phyloP scores from a whole-genome alignment of 2,113 vertebrate species.

The Equus quagga region DNA sequence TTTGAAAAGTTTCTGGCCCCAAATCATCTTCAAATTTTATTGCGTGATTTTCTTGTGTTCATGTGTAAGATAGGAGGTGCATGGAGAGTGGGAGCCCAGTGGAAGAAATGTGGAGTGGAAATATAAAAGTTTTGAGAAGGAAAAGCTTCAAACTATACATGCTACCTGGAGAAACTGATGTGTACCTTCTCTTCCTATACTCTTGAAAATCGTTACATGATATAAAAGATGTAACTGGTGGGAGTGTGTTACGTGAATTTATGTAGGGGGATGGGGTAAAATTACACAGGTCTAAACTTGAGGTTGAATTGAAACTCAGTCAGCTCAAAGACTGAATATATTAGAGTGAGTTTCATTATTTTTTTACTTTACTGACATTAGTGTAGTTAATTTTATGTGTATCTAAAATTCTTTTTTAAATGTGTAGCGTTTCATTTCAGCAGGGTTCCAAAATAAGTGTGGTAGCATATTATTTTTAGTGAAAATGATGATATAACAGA shows the following conservation, averaged over 20 bases:
- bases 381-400: not conserved
- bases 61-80: not conserved
- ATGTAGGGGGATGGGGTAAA: not conserved
- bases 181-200: not conserved
- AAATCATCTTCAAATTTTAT: not conserved
- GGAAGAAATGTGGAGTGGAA: not conserved
- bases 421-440: not conserved
- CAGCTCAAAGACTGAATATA: not conserved
- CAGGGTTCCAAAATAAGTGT: not conserved
- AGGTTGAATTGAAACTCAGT: not conserved
- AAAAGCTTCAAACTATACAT: not conserved
- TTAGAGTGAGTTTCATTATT: not conserved
- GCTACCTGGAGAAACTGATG: not conserved
- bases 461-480: slow-evolving; percentile 4
- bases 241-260: not conserved
- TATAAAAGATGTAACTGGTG: not conserved
- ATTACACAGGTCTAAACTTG: not conserved
- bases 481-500: not conserved
- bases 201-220: not conserved
- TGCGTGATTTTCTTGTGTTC: not conserved
- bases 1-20: not conserved
- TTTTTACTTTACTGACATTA: not conserved
- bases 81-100: not conserved
- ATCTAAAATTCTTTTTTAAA: not conserved
- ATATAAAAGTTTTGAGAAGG: not conserved